Base-by-base conservation (phyloP, 2,797 vertebrate species). In the Artibeus jamaicensis region DNA sequence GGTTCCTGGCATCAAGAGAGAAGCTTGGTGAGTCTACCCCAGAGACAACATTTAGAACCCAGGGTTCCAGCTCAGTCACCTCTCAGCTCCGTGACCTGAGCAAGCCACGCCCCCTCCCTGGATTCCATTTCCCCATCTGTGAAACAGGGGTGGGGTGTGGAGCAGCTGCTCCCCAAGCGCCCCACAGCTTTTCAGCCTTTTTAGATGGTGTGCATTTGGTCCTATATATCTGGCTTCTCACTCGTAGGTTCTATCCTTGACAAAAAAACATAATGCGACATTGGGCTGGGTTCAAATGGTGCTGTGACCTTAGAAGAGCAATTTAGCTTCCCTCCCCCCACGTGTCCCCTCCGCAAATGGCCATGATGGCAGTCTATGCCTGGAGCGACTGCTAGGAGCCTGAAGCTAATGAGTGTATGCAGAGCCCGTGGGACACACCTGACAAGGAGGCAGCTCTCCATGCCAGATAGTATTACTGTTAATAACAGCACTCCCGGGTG, bases 1-100 rank as follows among this genome's bases (percentile, higher is more conserved):
- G 88, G 76, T 97, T 98, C 98, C 98, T 98, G 29, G 85, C 79
- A 8, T 5, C 21, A 21, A 77, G 21, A 59, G 55, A 55, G 55
- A 55, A 18, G 32, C 26, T 26, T 16, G 26, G 59, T 95, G 85
- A 12, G 37, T 59, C 48, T 70, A 34, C n/a, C 19, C 19, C 14
- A 22, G 39, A 55, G 70, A 74, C 22, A 37, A 42, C 32, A 24
- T 4, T 21, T 37, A 14, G 34, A 10, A 29, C n/a, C 55, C 10
- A 10, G 39, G 48, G 34, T 19, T 68, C 71, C 11, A 29, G 26
- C 26, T 34, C 24, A 19, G 5, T 2, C 0, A 1, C 12, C 5
- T 74, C 50, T 62, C 2, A 11, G 5, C 84, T 37, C 11, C 5
- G 21, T 15, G 37, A 26, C 74, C 29, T 16, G 19, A 37, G 59